phyloP scores from a whole-genome alignment of 2,797 vertebrate species.

The Linurgus olivaceus region DNA sequence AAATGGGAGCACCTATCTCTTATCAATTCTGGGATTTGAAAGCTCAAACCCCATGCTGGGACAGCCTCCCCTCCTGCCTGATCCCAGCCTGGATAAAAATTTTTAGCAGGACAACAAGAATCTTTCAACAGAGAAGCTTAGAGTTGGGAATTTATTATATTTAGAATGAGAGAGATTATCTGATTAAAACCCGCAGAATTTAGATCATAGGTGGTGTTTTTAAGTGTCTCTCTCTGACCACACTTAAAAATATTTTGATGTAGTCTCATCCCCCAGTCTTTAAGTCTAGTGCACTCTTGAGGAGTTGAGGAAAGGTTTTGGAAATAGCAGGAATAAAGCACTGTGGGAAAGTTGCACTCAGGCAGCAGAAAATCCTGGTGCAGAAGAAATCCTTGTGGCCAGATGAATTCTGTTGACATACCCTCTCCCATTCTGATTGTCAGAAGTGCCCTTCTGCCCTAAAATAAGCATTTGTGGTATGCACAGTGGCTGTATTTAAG shows the following conservation, averaged over 20 bases:
- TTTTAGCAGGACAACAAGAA: neutral
- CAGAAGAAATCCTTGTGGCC: neutral
- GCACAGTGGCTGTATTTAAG: neutral
- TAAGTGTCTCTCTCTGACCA: neutral
- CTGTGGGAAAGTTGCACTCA: neutral
- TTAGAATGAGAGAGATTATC: neutral
- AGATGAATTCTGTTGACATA: neutral
- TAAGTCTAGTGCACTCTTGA: neutral
- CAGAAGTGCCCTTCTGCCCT: neutral
- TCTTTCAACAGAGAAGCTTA: neutral
- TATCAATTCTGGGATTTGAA: neutral
- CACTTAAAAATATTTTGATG: neutral
- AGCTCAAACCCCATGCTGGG: neutral
- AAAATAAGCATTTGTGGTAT: neutral
- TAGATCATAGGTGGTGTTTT: neutral
- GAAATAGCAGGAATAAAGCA: neutral
- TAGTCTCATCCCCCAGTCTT: neutral
- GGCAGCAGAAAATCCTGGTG: neutral
- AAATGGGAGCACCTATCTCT: neutral
- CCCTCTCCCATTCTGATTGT: neutral
- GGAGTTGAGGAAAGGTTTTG: neutral
- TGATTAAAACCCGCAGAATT: neutral
- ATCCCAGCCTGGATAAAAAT: neutral
- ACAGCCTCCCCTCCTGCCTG: neutral
- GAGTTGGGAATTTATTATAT: neutral